Conservation (phyloP, 2,888 invertebrate species). For the Rhogogaster chlorosoma region DNA sequence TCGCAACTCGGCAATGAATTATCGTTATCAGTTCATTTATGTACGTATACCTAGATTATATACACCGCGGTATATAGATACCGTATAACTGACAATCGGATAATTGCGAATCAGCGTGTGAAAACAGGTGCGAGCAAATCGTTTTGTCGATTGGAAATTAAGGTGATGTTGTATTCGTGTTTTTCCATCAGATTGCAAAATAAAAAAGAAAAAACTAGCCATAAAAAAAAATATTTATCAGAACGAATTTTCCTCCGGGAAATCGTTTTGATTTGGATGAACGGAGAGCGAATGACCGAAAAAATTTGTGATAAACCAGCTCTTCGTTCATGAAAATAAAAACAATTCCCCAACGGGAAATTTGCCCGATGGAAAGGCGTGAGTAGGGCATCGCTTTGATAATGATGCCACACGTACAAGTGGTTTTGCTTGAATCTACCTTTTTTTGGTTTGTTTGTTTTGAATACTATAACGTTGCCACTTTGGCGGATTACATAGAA, state of each 20-base stretch:
- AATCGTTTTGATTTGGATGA: too few species aligned
- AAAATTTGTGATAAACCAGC: too few species aligned
- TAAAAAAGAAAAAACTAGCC: too few species aligned
- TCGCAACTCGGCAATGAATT: slow-evolving; percentile 20
- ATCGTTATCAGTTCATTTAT: slow-evolving; percentile 22
- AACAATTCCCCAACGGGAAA: too few species aligned
- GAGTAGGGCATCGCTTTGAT: neutral
- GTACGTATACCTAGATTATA: neutral
- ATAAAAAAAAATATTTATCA: too few species aligned
- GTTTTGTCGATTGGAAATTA: slow-evolving; percentile 4
- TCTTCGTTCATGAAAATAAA: too few species aligned
- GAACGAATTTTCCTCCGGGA: too few species aligned
- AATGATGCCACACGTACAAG: slow-evolving; percentile 12
- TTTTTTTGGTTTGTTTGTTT: neutral
- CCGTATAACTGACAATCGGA: slow-evolving; percentile 35
- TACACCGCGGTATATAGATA: neutral
- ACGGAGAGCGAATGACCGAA: too few species aligned
- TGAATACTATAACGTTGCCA: neutral
- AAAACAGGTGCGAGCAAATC: neutral
- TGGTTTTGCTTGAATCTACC: neutral
- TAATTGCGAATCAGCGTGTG: slow-evolving; percentile 32
- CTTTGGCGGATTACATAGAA: neutral
- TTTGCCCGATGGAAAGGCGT: too few species aligned
- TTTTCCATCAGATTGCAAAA: too few species aligned
- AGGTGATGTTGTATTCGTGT: too few species aligned